A percentile compares a stretch with the other conserved stretches of the same genome.
Conservation (phyloP, 2,113 vertebrate genomes). For the rabbit (Oryctolagus cuniculus) region DNA sequence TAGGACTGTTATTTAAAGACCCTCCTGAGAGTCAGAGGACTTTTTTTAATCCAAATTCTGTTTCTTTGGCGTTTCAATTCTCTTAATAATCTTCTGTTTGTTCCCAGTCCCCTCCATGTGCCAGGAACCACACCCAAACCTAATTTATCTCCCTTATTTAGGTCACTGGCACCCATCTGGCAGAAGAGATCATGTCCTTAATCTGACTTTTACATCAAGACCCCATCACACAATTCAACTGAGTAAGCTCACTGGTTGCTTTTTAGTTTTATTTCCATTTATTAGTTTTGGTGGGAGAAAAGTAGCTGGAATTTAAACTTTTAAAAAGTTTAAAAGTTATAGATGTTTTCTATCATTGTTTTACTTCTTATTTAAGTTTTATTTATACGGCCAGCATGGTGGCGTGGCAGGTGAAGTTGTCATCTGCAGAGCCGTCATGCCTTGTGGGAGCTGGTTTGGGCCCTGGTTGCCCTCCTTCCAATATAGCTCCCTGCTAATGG, state of each 20-base stretch:
- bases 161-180: neutral
- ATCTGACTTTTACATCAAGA: neutral
- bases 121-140: neutral
- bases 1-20: conserved; percentile 37
- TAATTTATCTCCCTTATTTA: neutral
- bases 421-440: too few species aligned
- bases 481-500: too few species aligned
- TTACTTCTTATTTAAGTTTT: neutral
- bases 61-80: conserved; percentile 4
- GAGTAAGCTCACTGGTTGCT: neutral
- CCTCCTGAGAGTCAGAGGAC: neutral
- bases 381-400: too few species aligned
- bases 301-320: neutral
- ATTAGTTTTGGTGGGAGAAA: conserved; percentile 22
- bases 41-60: neutral
- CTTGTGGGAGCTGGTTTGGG: too few species aligned
- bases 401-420: too few species aligned
- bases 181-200: neutral
- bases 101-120: neutral
- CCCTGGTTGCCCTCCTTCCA: too few species aligned
- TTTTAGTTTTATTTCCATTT: neutral
- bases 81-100: conserved; percentile 11
- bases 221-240: neutral
- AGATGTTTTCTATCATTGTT: neutral
- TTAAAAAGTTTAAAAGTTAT: neutral